These are phyloP conservation scores for Eupithecia dodoneata DNA, from an alignment of 2,888 invertebrate species.

Conservation along the genomic window DNA sequence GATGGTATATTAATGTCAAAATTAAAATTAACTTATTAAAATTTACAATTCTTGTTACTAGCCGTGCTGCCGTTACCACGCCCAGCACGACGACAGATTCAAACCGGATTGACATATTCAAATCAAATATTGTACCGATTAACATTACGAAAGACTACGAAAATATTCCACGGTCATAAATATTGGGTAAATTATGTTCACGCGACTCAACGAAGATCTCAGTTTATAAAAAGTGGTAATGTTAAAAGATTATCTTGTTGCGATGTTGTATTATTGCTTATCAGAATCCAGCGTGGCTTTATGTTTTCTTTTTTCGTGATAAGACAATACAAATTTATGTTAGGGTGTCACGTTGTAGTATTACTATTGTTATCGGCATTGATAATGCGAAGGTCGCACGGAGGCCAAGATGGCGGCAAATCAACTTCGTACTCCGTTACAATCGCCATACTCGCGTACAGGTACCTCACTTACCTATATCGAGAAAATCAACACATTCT, in stretches of 20 bases:
- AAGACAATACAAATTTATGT: slow-evolving; percentile 82
- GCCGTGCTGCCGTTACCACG: slow-evolving; percentile 48
- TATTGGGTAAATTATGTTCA: slow-evolving; percentile 37
- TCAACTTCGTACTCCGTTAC: slow-evolving; percentile 36
- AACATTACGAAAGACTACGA: slow-evolving; percentile 36
- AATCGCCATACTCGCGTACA: slow-evolving; percentile 41
- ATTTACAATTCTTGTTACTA: slow-evolving; percentile 48
- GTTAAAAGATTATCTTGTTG: slow-evolving; percentile 70
- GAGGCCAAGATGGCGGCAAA: slow-evolving; percentile 67
- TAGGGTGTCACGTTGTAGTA: slow-evolving; percentile 77
- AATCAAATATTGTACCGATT: slow-evolving; percentile 36
- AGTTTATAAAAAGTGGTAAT: slow-evolving; percentile 39
- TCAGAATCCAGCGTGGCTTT: slow-evolving; percentile 63
- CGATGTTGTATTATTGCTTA: slow-evolving; percentile 57
- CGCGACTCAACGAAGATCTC: slow-evolving; percentile 56
- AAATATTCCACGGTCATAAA: slow-evolving; percentile 42
- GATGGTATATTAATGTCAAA: background rate
- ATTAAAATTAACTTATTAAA: slow-evolving; percentile 21
- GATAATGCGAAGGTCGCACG: slow-evolving; percentile 74
- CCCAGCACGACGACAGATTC: slow-evolving; percentile 50
- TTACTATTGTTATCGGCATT: slow-evolving; percentile 78
- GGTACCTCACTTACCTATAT: slow-evolving; percentile 38
- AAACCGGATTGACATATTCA: slow-evolving; percentile 49
- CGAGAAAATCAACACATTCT: slow-evolving; percentile 58
- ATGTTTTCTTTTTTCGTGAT: slow-evolving; percentile 65